These are phyloP conservation scores for Simalia tracyae DNA, from an alignment of 2,797 vertebrate genomes.

Conservation along the genomic window DNA sequence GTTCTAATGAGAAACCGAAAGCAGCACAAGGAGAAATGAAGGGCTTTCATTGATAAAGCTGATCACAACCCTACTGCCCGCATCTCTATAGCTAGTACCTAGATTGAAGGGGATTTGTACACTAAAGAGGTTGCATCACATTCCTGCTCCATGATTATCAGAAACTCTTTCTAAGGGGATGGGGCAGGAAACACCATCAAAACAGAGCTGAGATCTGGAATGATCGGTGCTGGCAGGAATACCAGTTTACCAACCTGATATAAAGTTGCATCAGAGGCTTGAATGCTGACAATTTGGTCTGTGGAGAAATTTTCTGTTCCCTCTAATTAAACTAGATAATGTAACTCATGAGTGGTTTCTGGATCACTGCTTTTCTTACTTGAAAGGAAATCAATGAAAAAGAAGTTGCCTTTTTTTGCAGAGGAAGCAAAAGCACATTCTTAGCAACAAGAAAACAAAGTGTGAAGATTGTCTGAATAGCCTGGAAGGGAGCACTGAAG, in stretches of 20 bases:
- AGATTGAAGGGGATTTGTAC: rapidly evolving
- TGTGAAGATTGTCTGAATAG: slow-evolving; percentile 48
- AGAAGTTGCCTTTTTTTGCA: slow-evolving; percentile 55
- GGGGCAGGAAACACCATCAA: background rate
- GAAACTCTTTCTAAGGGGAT: background rate
- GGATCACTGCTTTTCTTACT: slow-evolving; percentile 66
- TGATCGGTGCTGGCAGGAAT: slow-evolving; percentile 43
- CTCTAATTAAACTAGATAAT: slow-evolving; percentile 76
- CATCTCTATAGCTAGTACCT: background rate
- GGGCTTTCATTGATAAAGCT: background rate
- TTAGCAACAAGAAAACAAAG: slow-evolving; percentile 63
- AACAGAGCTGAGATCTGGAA: slow-evolving; percentile 11
- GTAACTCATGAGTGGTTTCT: slow-evolving; percentile 70
- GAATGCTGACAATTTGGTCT: slow-evolving; percentile 59
- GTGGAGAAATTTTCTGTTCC: slow-evolving; percentile 63
- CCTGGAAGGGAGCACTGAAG: slow-evolving; percentile 14
- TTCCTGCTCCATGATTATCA: background rate
- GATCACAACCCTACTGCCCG: background rate
- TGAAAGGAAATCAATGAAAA: slow-evolving; percentile 73
- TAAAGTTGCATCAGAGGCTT: slow-evolving; percentile 54
- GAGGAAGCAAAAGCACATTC: slow-evolving; percentile 64
- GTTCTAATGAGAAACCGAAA: background rate
- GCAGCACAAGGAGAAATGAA: background rate
- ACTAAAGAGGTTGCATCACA: background rate
- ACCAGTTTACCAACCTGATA: slow-evolving; percentile 37